phyloP scores from a whole-genome alignment of 2,113 vertebrate genomes.

The Limanda limanda region DNA sequence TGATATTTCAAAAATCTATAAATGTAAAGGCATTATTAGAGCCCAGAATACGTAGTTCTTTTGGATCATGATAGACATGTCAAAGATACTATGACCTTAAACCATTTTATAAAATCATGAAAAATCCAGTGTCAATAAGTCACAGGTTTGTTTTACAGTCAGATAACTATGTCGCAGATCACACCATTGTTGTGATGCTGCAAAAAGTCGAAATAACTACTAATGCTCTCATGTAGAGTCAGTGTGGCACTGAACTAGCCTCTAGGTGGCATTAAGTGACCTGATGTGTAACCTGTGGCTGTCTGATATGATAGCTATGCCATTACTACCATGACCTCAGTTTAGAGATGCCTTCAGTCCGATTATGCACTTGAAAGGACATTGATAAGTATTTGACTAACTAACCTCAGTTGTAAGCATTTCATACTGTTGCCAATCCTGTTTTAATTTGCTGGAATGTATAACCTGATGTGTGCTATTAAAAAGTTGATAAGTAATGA shows the following conservation, averaged over 20 bases:
- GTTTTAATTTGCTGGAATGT: not conserved
- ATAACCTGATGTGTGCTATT: slow-evolving; percentile 42
- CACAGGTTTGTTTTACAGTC: no score
- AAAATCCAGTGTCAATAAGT: not conserved
- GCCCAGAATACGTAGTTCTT: no score
- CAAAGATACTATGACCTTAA: not conserved
- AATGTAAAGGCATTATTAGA: not conserved
- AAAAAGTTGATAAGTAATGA: slow-evolving; percentile 37
- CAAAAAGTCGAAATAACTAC: not conserved
- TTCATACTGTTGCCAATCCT: slow-evolving; percentile 1
- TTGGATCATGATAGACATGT: no score
- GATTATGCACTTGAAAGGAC: not conserved
- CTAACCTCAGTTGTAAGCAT: not conserved
- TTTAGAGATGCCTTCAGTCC: not conserved
- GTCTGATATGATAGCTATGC: not conserved
- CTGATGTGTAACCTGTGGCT: not conserved
- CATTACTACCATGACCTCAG: not conserved
- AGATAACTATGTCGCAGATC: not conserved
- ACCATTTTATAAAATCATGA: not conserved
- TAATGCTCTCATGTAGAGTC: slow-evolving; percentile 5
- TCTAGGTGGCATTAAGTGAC: slow-evolving; percentile 50
- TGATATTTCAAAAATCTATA: not conserved
- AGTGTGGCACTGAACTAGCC: slow-evolving; percentile 22
- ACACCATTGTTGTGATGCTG: not conserved
- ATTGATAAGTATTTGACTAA: slow-evolving; percentile 13